Evolutionary conservation across 2,888 invertebrate species (phyloP).

Genomic region (Plebejus melissa): DNA sequence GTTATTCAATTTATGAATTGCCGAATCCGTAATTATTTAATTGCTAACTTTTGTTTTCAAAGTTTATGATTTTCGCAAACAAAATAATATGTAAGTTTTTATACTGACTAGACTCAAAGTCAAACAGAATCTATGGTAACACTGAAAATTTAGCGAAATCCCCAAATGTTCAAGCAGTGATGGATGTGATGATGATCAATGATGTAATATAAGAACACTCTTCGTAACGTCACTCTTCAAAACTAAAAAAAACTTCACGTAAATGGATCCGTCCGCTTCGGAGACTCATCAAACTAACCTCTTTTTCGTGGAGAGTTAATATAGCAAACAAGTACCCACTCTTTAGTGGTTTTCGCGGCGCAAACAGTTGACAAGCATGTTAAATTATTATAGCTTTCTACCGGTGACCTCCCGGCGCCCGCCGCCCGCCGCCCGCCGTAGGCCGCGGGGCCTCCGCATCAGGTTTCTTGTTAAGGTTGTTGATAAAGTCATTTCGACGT

Average conservation of each 20-base stretch:
- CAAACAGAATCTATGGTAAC: background rate
- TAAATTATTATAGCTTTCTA: conserved; percentile 18
- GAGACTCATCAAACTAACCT: too few species aligned
- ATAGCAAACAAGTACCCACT: background rate
- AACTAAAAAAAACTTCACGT: too few species aligned
- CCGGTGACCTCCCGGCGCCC: background rate
- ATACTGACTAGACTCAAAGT: background rate
- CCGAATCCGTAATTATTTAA: background rate
- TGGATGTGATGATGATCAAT: too few species aligned
- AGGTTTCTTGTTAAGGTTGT: conserved; percentile 2
- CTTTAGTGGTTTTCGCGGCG: background rate
- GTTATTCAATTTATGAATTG: background rate
- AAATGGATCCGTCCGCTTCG: too few species aligned
- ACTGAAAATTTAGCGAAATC: too few species aligned
- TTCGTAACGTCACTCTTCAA: too few species aligned
- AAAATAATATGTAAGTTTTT: too few species aligned
- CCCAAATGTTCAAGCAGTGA: too few species aligned
- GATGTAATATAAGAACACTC: too few species aligned
- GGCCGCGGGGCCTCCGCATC: background rate
- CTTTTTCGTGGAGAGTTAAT: too few species aligned
- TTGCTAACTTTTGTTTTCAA: background rate
- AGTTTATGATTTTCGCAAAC: background rate
- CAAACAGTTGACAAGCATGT: conserved; percentile 13
- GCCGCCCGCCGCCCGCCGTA: background rate
- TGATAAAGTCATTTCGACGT: background rate